phyloP scores from a whole-genome alignment of 2,113 vertebrate species.

The Capra hircus region DNA sequence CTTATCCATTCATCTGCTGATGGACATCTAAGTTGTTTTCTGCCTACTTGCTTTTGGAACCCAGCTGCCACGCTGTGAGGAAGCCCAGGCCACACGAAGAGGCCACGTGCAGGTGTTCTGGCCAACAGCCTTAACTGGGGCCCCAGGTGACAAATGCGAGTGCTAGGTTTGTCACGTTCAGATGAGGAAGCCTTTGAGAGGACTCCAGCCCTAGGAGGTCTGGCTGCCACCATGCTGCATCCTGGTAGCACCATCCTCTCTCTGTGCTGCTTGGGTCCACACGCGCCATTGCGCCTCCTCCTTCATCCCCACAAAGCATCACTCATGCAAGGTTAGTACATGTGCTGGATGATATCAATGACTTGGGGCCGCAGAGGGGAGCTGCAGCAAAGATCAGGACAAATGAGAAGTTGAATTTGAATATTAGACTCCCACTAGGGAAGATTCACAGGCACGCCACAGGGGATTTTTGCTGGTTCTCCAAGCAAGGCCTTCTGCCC shows the following conservation, averaged over 20 bases:
- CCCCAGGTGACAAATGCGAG: neutral
- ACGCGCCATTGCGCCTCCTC: neutral
- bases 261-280: neutral
- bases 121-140: neutral
- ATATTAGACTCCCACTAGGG: neutral
- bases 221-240: neutral
- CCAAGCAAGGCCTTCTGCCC: neutral
- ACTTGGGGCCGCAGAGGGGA: neutral
- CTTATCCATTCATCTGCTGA: no score
- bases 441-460: neutral
- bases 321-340: neutral
- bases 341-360: neutral
- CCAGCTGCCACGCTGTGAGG: neutral
- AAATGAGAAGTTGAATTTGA: neutral
- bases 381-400: neutral
- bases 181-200: neutral
- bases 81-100: neutral
- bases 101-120: neutral
- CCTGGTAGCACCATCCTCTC: neutral
- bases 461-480: neutral
- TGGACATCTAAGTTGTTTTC: neutral
- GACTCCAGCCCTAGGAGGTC: neutral
- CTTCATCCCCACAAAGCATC: neutral
- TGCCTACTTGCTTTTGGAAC: neutral
- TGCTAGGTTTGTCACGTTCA: accelerated